Percentiles rank a stretch among this genome's conserved stretches.
These are phyloP conservation scores for Oscheius myriophilus DNA, from an alignment of 2,888 invertebrate species.

Conservation along the genomic window DNA sequence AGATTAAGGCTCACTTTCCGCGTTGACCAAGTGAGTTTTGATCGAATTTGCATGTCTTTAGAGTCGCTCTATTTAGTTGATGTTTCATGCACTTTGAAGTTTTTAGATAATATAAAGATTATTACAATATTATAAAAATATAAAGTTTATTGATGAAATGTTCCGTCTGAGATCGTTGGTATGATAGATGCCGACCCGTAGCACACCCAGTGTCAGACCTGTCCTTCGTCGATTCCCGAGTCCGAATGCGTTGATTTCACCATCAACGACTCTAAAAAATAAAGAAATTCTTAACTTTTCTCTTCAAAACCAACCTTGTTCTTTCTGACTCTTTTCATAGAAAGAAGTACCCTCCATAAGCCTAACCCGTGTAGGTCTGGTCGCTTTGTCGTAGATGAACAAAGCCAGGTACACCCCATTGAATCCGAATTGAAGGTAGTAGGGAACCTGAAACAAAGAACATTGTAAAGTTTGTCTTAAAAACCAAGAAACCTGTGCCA, in stretches of 20 bases:
- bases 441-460: constrained; percentile 44
- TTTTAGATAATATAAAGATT: too few relatives aligned
- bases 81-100: too few relatives aligned
- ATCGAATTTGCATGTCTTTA: too few relatives aligned
- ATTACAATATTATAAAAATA: too few relatives aligned
- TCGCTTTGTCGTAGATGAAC: constrained; percentile 59
- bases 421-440: constrained; percentile 57
- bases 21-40: too few relatives aligned
- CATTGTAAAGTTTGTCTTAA: too few relatives aligned
- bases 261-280: constrained; percentile 11
- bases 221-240: constrained; percentile 18
- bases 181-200: too few relatives aligned
- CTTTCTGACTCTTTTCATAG: constrained; percentile 13
- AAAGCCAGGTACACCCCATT: constrained; percentile 57
- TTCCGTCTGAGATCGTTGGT: too few relatives aligned
- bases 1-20: too few relatives aligned
- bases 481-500: constrained; percentile 16
- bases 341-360: constrained; percentile 11
- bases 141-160: too few relatives aligned
- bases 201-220: not conserved
- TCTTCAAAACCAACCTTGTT: not conserved
- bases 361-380: constrained; percentile 27
- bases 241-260: constrained; percentile 18
- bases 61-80: too few relatives aligned
- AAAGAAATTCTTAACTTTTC: not conserved